Evolutionary conservation across 1,140 invertebrate species (phyloP), one percentile per base, ranked within the genome.

Genomic region (Listronotus bonariensis): DNA sequence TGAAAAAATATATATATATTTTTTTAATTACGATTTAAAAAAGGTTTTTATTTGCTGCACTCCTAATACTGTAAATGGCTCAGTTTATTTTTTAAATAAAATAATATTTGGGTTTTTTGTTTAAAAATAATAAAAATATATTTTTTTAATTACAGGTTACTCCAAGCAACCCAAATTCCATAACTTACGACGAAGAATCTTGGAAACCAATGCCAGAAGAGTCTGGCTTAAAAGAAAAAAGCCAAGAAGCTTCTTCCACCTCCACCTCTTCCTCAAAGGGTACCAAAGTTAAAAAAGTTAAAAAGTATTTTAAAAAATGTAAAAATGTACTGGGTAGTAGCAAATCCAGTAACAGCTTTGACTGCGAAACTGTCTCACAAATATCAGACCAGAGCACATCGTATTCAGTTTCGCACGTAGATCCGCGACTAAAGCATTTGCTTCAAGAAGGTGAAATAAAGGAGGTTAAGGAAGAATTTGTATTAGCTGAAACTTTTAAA

Each of bases 301-400:
- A 81, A 71, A 81, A 77, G 53, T 82, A 82, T 67, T 70, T 82
- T 8, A 80, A 78, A 71, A 82, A 80, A 71, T 83, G 81, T 68
- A 82, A 79, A 73, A 78, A 80, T 65, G 80, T 75, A 11, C 68
- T 82, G 65, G 74, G 79, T 67, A 75, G 57, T 36, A 60, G 67
- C 20, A 68, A 62, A 54, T 65, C 71, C 6, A 49, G 45, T 5
- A 66, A 48, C 52, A 68, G 58, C 26, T 51, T 67, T 12, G 71
- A 74, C 12, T 55, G 60, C n/a, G 72, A 70, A 45, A 42, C 65
- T 15, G 48, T 54, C 5, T 65, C 68, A 14, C 51, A 57, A 38
- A 54, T 48, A 11, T 67, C 70, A 6, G 9, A 17, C 3, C 12
- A 38, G 7, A 49, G 36, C 3, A 18, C 17, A 18, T 12, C 17